Percentiles rank a stretch among this genome's conserved stretches.
Evolutionary conservation across 2,797 vertebrate genomes (phyloP).

Genomic region (Semotilus atromaculatus): DNA sequence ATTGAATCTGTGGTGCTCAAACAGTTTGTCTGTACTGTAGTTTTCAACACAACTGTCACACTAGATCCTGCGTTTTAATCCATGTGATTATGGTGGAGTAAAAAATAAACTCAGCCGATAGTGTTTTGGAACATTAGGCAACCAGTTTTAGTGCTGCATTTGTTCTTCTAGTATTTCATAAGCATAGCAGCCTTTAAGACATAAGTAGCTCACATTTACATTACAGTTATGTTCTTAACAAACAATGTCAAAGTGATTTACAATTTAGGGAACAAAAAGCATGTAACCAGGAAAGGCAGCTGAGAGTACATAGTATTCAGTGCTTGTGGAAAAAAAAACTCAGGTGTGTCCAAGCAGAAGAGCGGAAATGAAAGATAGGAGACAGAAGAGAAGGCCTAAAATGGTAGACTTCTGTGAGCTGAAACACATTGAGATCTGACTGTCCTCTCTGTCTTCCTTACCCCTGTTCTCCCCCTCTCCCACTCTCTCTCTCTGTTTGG

Average conservation of each 20-base stretch:
- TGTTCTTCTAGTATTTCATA: conserved; percentile 44
- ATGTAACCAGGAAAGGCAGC: not conserved
- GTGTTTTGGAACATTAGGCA: conserved; percentile 41
- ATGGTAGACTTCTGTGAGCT: conserved; percentile 48
- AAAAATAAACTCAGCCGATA: conserved; percentile 37
- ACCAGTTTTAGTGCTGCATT: not conserved
- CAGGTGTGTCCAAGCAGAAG: conserved; percentile 28
- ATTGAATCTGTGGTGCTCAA: conserved; percentile 7
- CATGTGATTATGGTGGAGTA: conserved; percentile 4
- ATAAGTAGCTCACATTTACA: not conserved
- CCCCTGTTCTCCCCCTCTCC: conserved; percentile 12
- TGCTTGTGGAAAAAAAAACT: conserved; percentile 25
- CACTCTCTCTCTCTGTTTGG: conserved; percentile 32
- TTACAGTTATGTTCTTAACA: not conserved
- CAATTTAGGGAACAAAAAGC: not conserved
- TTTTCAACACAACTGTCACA: conserved; percentile 31
- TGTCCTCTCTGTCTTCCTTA: conserved; percentile 24
- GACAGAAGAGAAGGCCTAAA: conserved; percentile 49
- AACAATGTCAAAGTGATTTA: conserved; percentile 22
- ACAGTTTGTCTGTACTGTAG: conserved; percentile 25
- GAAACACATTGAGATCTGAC: conserved; percentile 26
- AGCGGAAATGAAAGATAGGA: conserved; percentile 18
- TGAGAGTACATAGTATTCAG: not conserved
- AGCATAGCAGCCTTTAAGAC: conserved; percentile 19
- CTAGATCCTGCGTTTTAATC: conserved; percentile 37